A percentile compares a stretch with the other conserved stretches of the same genome.
Evolutionary conservation across 53 echinoderm and acorn worm genomes (phyloP).

Genomic region (Luidia sarsii): DNA sequence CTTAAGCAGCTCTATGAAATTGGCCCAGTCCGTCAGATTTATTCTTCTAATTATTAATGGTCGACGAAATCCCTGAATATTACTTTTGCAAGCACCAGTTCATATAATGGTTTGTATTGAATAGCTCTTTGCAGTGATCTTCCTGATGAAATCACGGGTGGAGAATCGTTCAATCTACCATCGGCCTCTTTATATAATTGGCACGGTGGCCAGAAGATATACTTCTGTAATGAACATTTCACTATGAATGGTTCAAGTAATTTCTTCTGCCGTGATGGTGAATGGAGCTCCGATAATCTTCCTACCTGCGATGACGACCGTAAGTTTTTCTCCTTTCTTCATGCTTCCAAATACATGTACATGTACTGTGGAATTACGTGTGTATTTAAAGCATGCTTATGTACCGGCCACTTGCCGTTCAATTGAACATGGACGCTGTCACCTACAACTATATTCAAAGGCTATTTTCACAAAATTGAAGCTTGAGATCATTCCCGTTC

Average conservation of each 20-base stretch:
- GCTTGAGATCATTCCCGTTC: background rate
- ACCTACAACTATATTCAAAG: too few species aligned
- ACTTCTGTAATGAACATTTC: conserved; percentile 18
- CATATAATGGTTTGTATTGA: background rate
- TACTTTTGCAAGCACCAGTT: too few species aligned
- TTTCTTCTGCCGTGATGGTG: conserved; percentile 17
- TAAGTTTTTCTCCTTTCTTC: background rate
- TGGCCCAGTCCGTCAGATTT: too few species aligned
- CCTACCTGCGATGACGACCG: conserved; percentile 7
- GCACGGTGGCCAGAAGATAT: conserved; percentile 32
- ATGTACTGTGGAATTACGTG: too few species aligned
- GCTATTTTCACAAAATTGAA: too few species aligned
- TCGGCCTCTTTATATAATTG: conserved; percentile 28
- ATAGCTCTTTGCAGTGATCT: conserved; percentile 8
- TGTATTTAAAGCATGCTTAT: too few species aligned
- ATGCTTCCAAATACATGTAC: too few species aligned
- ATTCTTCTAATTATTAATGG: too few species aligned
- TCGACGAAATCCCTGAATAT: too few species aligned
- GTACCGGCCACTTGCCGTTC: too few species aligned
- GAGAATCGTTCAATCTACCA: conserved; percentile 8
- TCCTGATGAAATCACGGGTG: conserved; percentile 1
- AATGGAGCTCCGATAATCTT: conserved; percentile 1
- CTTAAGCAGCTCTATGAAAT: too few species aligned
- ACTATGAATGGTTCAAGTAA: conserved; percentile 14
- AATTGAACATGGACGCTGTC: too few species aligned